These are phyloP conservation scores for Catostomus latipinnis DNA, from an alignment of 2,797 vertebrate species.

Conservation along the genomic window DNA sequence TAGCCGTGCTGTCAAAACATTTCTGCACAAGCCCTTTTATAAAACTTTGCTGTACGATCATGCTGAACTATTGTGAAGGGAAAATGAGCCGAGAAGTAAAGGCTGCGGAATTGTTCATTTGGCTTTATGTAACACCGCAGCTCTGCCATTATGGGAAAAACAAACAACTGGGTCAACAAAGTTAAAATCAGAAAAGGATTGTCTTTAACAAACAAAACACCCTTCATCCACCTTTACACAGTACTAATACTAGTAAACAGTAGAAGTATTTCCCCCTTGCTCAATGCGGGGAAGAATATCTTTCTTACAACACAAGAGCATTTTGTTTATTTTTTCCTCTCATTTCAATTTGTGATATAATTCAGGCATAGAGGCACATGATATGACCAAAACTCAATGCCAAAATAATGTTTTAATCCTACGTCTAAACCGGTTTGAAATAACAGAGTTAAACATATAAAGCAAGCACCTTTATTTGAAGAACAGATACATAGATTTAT, in stretches of 20 bases:
- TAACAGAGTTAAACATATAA: slow-evolving; percentile 73
- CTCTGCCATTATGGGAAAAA: slow-evolving; percentile 40
- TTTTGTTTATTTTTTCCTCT: no score
- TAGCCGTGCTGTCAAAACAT: slow-evolving; percentile 77
- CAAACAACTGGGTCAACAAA: slow-evolving; percentile 22
- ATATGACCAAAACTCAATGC: no score
- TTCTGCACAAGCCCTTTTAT: slow-evolving; percentile 75
- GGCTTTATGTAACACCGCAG: slow-evolving; percentile 48
- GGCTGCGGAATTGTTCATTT: slow-evolving; percentile 41
- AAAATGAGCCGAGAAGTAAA: not conserved
- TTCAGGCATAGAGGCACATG: no score
- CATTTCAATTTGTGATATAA: no score
- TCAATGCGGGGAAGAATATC: no score
- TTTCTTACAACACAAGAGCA: no score
- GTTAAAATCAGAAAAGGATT: slow-evolving; percentile 12
- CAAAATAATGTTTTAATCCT: no score
- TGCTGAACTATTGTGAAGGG: slow-evolving; percentile 26
- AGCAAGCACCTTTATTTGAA: slow-evolving; percentile 85
- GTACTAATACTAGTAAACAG: no score
- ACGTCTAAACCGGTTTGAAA: slow-evolving; percentile 5
- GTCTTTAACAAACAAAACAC: no score
- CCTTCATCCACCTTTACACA: no score
- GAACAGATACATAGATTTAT: slow-evolving; percentile 80
- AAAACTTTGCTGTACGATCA: slow-evolving; percentile 60
- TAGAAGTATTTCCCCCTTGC: no score